Conservation (phyloP, 2,888 invertebrate species). For the Lasioglossum calceatum region DNA sequence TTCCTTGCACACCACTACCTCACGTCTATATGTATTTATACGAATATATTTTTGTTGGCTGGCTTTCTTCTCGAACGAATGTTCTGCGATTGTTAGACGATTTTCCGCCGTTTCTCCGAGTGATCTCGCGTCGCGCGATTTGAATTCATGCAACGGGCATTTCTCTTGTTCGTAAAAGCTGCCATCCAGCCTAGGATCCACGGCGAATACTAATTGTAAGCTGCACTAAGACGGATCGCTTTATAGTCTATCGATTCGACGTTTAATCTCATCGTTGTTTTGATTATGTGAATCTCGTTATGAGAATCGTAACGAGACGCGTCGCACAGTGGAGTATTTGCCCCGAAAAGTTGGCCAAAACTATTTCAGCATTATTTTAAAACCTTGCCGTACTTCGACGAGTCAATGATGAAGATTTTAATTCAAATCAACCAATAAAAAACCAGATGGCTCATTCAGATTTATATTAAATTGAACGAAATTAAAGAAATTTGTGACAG, state of each 20-base stretch:
- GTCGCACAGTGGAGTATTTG: too few species aligned
- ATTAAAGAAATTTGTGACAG: too few species aligned
- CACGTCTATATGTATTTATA: not conserved
- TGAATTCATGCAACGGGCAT: not conserved
- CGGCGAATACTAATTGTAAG: not conserved
- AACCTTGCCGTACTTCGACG: too few species aligned
- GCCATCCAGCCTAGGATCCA: not conserved
- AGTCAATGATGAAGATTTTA: too few species aligned
- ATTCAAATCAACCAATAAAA: too few species aligned
- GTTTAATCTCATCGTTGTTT: not conserved
- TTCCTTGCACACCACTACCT: not conserved
- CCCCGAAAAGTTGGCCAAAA: too few species aligned
- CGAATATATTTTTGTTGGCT: not conserved
- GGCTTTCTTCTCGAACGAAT: not conserved
- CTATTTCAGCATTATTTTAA: too few species aligned
- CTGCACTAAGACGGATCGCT: not conserved
- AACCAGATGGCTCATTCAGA: too few species aligned
- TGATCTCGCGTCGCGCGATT: conserved; percentile 3
- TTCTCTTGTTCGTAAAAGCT: not conserved
- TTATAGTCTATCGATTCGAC: not conserved
- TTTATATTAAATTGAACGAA: too few species aligned
- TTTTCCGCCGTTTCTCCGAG: not conserved
- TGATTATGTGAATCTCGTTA: not conserved
- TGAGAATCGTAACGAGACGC: not conserved
- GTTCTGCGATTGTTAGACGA: not conserved